Evolutionary conservation across 2,797 vertebrate species (phyloP).

Genomic region (Pseudomugil gertrudae): DNA sequence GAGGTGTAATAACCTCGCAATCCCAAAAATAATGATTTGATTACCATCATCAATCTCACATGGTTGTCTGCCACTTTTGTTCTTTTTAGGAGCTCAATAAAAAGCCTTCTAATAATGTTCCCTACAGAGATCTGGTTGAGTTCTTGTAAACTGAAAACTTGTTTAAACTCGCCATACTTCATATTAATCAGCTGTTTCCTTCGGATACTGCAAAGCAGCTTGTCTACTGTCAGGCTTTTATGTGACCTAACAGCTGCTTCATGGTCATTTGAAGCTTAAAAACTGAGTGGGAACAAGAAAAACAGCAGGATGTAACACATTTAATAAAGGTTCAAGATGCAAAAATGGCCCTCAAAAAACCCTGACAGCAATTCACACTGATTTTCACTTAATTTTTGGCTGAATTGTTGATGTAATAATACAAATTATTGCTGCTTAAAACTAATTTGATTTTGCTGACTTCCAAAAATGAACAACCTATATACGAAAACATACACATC

Average conservation of each 20-base stretch:
- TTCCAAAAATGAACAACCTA: constrained; percentile 20
- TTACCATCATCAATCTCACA: background rate
- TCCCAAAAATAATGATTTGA: background rate
- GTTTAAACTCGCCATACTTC: background rate
- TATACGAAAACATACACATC: constrained; percentile 28
- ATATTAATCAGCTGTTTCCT: background rate
- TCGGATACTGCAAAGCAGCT: background rate
- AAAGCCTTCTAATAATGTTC: background rate
- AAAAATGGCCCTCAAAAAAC: background rate
- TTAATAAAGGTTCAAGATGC: background rate
- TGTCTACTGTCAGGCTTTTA: background rate
- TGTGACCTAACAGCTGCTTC: no score
- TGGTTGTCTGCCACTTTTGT: background rate
- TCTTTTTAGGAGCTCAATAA: background rate
- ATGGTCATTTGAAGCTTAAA: background rate
- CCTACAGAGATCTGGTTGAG: background rate
- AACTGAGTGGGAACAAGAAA: background rate
- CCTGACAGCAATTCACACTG: background rate
- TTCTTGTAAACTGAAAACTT: background rate
- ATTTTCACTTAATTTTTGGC: background rate
- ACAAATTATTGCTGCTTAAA: background rate
- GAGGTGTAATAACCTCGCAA: background rate
- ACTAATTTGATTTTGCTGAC: constrained; percentile 18
- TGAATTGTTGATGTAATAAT: background rate
- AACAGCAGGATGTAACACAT: background rate